Percentiles rank a stretch among this genome's conserved stretches.
Evolutionary conservation across 2,113 vertebrate genomes (phyloP).

Genomic region (Tyrannus savana): DNA sequence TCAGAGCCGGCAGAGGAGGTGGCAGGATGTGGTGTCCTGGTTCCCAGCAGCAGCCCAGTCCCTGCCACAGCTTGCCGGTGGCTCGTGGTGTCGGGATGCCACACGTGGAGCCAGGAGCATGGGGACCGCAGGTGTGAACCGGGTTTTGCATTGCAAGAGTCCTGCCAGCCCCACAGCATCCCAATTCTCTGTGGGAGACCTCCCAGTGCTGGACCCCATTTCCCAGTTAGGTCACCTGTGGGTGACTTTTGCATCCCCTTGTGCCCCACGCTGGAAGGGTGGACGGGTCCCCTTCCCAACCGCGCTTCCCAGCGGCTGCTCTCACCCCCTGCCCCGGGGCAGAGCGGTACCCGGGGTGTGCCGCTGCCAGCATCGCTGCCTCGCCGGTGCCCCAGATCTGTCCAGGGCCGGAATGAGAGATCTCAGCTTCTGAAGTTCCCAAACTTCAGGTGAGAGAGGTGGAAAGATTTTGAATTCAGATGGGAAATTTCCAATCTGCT

Average conservation of each 20-base stretch:
- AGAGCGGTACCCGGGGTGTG: background rate
- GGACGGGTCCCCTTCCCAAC: too few relatives aligned
- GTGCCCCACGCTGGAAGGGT: too few relatives aligned
- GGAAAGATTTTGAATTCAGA: background rate
- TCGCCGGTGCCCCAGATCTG: background rate
- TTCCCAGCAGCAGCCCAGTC: background rate
- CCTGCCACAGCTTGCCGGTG: too few relatives aligned
- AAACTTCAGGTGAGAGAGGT: background rate
- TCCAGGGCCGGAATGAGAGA: background rate
- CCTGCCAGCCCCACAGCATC: background rate
- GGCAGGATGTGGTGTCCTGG: fast-evolving
- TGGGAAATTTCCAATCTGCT: background rate
- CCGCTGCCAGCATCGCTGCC: background rate
- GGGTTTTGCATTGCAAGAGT: background rate
- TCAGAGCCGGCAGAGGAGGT: fast-evolving
- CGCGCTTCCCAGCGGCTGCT: background rate
- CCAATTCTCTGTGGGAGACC: background rate
- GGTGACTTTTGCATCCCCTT: background rate
- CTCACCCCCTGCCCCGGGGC: background rate
- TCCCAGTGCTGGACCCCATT: fast-evolving
- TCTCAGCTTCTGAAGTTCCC: background rate
- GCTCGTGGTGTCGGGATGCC: background rate
- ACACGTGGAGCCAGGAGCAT: fast-evolving
- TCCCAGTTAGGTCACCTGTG: fast-evolving
- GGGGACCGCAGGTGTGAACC: background rate